phyloP scores from a whole-genome alignment of 2,888 invertebrate genomes.

The Stenurella melanura region DNA sequence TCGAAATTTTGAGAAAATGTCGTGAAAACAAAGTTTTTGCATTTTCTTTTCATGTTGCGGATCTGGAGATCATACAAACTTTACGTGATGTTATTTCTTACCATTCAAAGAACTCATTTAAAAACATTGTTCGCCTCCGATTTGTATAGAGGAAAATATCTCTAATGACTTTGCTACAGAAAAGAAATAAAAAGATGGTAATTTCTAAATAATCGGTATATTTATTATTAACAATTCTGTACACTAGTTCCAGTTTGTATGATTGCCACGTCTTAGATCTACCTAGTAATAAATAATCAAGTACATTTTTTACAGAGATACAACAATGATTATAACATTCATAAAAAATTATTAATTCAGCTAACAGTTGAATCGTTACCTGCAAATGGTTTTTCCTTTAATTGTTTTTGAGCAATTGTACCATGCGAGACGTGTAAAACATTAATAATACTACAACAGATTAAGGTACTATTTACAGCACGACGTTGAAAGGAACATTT shows the following conservation, averaged over 20 bases:
- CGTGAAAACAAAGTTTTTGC: too few relatives aligned
- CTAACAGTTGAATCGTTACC: conserved; percentile 8
- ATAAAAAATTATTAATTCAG: background rate
- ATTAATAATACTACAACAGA: background rate
- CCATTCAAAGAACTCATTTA: too few relatives aligned
- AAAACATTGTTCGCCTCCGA: too few relatives aligned
- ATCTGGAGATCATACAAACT: too few relatives aligned
- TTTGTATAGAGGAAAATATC: too few relatives aligned
- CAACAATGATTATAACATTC: conserved; percentile 12
- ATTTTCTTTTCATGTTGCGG: too few relatives aligned
- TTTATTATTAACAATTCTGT: conserved; percentile 33
- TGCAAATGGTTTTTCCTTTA: conserved; percentile 2
- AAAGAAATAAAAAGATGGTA: background rate
- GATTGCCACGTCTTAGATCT: conserved; percentile 29
- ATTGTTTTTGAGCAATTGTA: conserved; percentile 7
- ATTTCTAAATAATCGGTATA: conserved; percentile 13
- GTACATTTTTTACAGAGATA: conserved; percentile 8
- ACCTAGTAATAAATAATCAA: conserved; percentile 10
- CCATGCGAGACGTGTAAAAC: background rate
- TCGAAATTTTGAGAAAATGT: too few relatives aligned
- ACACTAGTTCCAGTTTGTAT: conserved; percentile 16
- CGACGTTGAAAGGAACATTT: background rate
- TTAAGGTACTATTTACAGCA: background rate
- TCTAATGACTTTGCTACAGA: too few relatives aligned
- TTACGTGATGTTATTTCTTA: too few relatives aligned